These are phyloP conservation scores for Eufriesea mexicana DNA, from an alignment of 1,140 invertebrate species.

Conservation along the genomic window DNA sequence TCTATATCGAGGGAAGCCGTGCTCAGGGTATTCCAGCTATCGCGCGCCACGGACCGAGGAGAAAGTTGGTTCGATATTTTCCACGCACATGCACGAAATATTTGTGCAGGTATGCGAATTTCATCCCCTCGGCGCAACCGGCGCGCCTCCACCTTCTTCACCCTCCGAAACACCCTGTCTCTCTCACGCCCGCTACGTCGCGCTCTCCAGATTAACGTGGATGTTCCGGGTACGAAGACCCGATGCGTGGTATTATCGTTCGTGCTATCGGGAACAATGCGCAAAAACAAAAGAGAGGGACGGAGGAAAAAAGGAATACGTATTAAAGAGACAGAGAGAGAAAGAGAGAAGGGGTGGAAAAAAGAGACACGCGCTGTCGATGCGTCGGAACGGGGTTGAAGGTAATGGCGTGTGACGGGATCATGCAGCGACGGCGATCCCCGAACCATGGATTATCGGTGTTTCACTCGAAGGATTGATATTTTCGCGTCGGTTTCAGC, in stretches of 20 bases:
- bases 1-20: background rate
- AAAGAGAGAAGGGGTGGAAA: background rate
- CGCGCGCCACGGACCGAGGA: conserved; percentile 24
- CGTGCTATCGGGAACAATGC: conserved; percentile 51
- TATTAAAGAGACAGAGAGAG: background rate
- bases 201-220: conserved; percentile 60
- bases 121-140: conserved; percentile 41
- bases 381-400: conserved; percentile 17
- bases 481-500: conserved; percentile 34
- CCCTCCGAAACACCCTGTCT: background rate
- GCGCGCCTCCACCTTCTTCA: too few species aligned
- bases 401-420: conserved; percentile 36
- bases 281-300: background rate
- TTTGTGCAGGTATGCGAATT: conserved; percentile 61
- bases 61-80: conserved; percentile 61
- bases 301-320: conserved; percentile 2
- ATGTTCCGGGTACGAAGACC: conserved; percentile 46
- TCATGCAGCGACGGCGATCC: conserved; percentile 20
- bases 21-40: conserved; percentile 33
- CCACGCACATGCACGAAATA: conserved; percentile 56
- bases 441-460: conserved; percentile 53
- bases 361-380: background rate
- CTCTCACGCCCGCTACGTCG: conserved; percentile 23
- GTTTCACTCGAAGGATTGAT: conserved; percentile 44
- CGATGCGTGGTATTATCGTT: conserved; percentile 60